Evolutionary conservation across 2,113 vertebrate species (phyloP), one percentile per base, ranked within the genome.

Genomic region (Pica pica): DNA sequence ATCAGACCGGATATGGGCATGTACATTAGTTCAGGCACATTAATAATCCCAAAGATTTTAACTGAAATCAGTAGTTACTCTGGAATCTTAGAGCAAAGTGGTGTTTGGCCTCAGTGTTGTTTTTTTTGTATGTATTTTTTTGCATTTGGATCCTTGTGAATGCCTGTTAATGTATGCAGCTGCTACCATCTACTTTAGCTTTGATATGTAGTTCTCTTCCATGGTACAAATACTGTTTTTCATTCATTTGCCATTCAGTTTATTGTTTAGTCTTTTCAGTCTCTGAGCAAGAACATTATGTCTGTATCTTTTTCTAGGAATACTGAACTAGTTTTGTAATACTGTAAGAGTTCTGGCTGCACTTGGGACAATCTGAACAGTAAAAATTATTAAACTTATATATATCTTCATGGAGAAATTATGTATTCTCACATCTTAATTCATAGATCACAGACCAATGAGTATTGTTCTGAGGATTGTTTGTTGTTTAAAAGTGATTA

Each of bases 381-480:
- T 22, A 56, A 47, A 67, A 90, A 42, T 59, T 49, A 44, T 44
- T 88, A 46, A 39, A 79, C 3, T 4, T 56, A 5, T 37, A 71
- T 83, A 27, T 75, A 30, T 55, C 26, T 53, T 67, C 23, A 19
- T 67, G 26, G 53, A 30, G 31, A 50, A 73, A 33, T 60, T 50
- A 8, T 0, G 1, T 46, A 20, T 60, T 78, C 28, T 81, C 2
- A 1, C 27, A 23, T 76, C 9, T 49, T 7, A 49, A 10, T 67
- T 74, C 7, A 7, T 50, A 59, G 28, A 39, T 87, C 4, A 7
- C 28, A 49, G 47, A 49, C 5, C 31, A 53, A 3, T 30, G 41
- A n/a, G 3, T 69, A 10, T 64, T 53, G 8, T 73, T 68, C 26
- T 60, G 30, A 61, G 16, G 41, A 17, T 6, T 53, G 31, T 31